Evolutionary conservation across 1,140 invertebrate species (phyloP), one percentile per base, ranked within the genome.

Genomic region (Phenacoccus solenopsis): DNA sequence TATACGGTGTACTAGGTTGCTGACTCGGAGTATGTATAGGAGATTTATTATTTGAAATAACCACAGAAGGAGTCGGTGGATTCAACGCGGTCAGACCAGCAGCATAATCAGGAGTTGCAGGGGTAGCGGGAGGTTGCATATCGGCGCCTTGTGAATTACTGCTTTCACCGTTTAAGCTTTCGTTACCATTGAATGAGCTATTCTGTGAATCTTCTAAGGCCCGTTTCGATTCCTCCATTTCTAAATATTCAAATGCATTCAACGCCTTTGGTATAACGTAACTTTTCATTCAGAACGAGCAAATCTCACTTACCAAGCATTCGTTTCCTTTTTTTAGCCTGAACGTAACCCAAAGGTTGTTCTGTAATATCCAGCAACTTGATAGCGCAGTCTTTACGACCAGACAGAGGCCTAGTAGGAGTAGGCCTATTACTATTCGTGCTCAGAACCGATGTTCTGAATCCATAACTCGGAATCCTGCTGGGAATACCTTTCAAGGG

Each of bases 311-410:
- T 24, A 64, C 59, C 59, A 5, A 64, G 25, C 59, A 64, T 64
- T 64, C 83, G 84, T 77, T 85, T 87, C 69, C 85, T 76, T 80
- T 82, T 82, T 77, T 89, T 89, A 22, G 86, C 82, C 75, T 84
- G 82, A 70, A 82, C 81, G 75, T 79, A 81, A 20, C 83, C 85
- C 76, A 86, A 82, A 1, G 96, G 95, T 75, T 96, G 92, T 76
- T 98, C 95, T 21, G 87, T 88, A 73, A 98, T 95, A 76, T 98
- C 95, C 22, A 98, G 80, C 16, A 98, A 80, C 81, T 98, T 93
- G 71, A 94, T 91, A 69, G 94, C 94, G 72, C 91, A 91, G 78
- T 95, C 92, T 78, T 93, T 93, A 59, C 86, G 86, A 69, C 80
- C 85, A 1, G 85, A 80, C 1, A 80, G 76, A 25, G 78, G 81